Evolutionary conservation across 2,797 vertebrate genomes (phyloP).

Genomic region (Ataeniobius toweri): DNA sequence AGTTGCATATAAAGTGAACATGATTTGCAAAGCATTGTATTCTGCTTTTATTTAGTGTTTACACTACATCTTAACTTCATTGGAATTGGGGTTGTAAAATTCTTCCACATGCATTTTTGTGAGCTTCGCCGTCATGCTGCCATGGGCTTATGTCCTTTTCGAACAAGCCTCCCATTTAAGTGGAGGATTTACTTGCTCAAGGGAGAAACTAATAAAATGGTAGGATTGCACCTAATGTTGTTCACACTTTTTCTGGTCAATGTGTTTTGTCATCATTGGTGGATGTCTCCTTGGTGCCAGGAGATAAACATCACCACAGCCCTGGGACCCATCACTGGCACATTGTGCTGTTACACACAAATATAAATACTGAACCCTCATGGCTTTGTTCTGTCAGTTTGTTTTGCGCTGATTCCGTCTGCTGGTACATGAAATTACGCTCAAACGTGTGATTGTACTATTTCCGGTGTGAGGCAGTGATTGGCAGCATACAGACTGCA

Average conservation of each 20-base stretch:
- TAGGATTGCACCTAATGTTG: neutral
- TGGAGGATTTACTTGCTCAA: neutral
- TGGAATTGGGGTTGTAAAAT: no score
- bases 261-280: neutral
- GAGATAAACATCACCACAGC: neutral
- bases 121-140: no score
- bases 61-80: no score
- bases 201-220: neutral
- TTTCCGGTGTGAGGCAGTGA: neutral
- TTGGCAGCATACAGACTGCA: conserved; percentile 9
- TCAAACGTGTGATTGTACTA: neutral
- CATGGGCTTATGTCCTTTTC: neutral
- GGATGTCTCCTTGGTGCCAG: neutral
- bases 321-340: neutral
- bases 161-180: neutral
- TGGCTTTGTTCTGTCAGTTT: neutral
- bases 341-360: neutral
- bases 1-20: no score
- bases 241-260: neutral
- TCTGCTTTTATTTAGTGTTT: no score
- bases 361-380: neutral
- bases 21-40: no score
- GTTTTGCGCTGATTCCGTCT: neutral
- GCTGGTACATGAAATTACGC: neutral
- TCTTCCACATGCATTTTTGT: no score